phyloP scores from a whole-genome alignment of 2,797 vertebrate genomes.

The Hirundo rustica region DNA sequence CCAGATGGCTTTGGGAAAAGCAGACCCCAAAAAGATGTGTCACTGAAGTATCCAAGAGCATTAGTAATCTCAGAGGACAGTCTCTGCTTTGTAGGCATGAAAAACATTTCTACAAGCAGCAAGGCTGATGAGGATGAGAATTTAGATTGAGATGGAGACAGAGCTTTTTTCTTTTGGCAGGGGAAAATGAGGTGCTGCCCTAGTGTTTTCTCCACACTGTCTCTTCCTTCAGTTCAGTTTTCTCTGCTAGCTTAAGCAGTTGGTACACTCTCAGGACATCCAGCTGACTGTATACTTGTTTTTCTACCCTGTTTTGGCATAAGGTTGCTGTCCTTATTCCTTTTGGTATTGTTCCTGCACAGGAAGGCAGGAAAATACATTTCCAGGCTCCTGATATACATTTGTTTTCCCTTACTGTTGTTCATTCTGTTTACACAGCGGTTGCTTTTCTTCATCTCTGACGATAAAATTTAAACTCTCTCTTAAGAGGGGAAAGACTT shows the following conservation, averaged over 20 bases:
- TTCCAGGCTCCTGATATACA: conserved; percentile 43
- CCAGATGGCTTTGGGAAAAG: background rate
- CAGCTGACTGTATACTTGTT: conserved; percentile 28
- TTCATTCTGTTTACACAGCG: conserved; percentile 39
- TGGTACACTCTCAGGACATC: background rate
- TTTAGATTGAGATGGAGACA: background rate
- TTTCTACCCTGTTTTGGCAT: conserved; percentile 44
- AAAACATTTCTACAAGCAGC: background rate
- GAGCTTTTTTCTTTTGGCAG: background rate
- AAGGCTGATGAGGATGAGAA: background rate
- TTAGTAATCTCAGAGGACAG: background rate
- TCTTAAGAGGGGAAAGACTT: background rate
- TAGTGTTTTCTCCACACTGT: rapidly evolving
- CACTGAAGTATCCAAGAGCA: background rate
- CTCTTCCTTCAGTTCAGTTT: background rate
- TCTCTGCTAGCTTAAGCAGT: background rate
- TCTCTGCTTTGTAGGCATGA: background rate
- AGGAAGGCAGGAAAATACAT: conserved; percentile 60
- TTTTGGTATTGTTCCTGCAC: conserved; percentile 56
- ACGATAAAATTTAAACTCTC: background rate
- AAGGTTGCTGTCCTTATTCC: conserved; percentile 19
- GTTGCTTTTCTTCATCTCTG: conserved; percentile 33
- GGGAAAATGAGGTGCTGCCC: background rate
- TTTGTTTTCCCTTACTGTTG: conserved; percentile 51
- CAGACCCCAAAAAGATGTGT: background rate